Conservation (phyloP, 2,888 invertebrate genomes). For the Epinotia ramella region DNA sequence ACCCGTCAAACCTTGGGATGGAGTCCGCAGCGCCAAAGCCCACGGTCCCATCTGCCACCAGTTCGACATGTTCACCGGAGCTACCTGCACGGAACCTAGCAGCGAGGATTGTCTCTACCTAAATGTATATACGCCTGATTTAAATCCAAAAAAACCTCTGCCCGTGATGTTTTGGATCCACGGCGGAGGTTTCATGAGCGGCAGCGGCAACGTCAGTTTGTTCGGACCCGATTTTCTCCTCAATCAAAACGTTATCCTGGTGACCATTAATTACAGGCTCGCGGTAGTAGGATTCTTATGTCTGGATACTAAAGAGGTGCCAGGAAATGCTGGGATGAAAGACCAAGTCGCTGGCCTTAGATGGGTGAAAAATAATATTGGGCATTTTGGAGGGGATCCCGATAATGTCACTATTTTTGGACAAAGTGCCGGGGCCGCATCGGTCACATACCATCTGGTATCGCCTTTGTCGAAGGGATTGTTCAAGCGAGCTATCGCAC, state of each 20-base stretch:
- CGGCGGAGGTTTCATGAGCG: conserved; percentile 54
- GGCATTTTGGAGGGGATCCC: conserved; percentile 58
- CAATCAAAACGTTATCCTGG: conserved; percentile 54
- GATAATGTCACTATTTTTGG: conserved; percentile 59
- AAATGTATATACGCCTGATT: conserved; percentile 58
- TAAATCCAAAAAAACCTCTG: conserved; percentile 50
- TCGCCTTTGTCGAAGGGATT: conserved; percentile 53
- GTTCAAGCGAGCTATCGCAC: conserved; percentile 78
- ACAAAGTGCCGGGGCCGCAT: conserved; percentile 51
- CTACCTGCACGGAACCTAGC: conserved; percentile 48
- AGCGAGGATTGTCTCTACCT: conserved; percentile 60
- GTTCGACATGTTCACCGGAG: conserved; percentile 48
- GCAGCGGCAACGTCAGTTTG: conserved; percentile 53
- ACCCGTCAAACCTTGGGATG: conserved; percentile 59
- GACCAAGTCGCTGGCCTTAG: conserved; percentile 59
- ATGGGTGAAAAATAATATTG: conserved; percentile 56
- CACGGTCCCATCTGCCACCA: conserved; percentile 57
- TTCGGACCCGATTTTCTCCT: conserved; percentile 59
- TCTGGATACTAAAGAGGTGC: conserved; percentile 56
- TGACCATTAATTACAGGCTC: conserved; percentile 58
- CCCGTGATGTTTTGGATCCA: conserved; percentile 59
- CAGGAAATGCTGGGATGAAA: conserved; percentile 62
- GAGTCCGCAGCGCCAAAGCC: conserved; percentile 58
- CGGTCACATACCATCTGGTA: conserved; percentile 49
- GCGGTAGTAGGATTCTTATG: conserved; percentile 59